Percentiles rank a stretch among this genome's conserved stretches.
Evolutionary conservation across 2,888 invertebrate species (phyloP).

Genomic region (Eucriotettix oculatus): DNA sequence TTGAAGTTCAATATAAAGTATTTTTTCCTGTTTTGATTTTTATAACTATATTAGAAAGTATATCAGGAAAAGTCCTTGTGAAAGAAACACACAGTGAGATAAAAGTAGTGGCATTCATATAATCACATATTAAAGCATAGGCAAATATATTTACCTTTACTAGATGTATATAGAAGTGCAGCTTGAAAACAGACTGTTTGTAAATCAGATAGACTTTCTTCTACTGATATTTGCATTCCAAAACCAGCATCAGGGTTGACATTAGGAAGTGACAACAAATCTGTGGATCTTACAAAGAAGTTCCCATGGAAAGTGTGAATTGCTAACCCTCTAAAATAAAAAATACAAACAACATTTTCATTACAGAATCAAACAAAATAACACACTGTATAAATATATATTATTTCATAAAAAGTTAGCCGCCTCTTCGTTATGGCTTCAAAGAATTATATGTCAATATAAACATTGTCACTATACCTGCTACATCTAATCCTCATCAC

Average conservation of each 20-base stretch:
- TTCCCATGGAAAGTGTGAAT: slow-evolving; percentile 99
- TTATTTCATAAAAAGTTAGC: no score
- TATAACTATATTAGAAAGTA: no score
- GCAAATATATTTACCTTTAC: slow-evolving; percentile 48
- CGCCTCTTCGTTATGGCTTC: no score
- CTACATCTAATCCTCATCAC: slow-evolving; percentile 95
- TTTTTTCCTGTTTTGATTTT: no score
- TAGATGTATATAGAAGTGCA: slow-evolving; percentile 89
- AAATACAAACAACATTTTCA: neutral
- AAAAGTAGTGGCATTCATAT: no score
- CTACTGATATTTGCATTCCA: slow-evolving; percentile 94
- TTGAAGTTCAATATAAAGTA: no score
- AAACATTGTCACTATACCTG: slow-evolving; percentile 30
- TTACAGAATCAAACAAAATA: neutral
- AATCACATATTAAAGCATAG: no score
- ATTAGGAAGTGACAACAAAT: slow-evolving; percentile 88
- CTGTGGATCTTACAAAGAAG: slow-evolving; percentile 96
- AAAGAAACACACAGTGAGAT: no score
- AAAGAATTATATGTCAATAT: no score
- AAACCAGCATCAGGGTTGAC: slow-evolving; percentile 96
- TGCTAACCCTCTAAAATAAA: slow-evolving; percentile 51
- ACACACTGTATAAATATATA: neutral
- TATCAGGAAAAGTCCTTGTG: no score
- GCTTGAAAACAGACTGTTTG: slow-evolving; percentile 94
- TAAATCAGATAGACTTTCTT: slow-evolving; percentile 72